These are phyloP conservation scores for Lasioglossum leucozonium DNA, from an alignment of 2,888 invertebrate species.

Conservation along the genomic window DNA sequence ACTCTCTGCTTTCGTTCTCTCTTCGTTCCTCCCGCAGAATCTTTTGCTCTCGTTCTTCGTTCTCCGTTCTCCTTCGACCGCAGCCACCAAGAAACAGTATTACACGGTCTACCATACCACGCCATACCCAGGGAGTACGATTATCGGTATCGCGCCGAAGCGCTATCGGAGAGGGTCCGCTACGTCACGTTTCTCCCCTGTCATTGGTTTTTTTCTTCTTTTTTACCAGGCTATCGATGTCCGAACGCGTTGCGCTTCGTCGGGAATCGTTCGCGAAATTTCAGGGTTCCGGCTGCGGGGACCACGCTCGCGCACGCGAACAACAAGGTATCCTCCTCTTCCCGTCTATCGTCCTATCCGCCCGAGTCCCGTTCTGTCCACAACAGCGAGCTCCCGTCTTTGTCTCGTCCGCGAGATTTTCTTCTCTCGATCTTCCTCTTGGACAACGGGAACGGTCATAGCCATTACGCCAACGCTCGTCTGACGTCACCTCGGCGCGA, in stretches of 20 bases:
- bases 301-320: no score
- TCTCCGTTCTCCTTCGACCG: neutral
- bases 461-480: conserved; percentile 77
- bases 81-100: neutral
- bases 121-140: conserved; percentile 38
- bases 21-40: neutral
- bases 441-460: conserved; percentile 71
- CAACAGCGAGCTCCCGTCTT: conserved; percentile 20
- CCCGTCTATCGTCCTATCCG: neutral
- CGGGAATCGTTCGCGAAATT: neutral
- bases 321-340: neutral
- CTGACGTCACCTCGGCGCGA: conserved; percentile 72
- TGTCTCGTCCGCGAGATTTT: conserved; percentile 36
- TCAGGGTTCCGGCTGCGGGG: neutral
- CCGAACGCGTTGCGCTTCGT: neutral
- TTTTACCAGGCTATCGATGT: neutral
- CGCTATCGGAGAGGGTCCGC: neutral
- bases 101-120: neutral
- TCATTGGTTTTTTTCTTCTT: neutral
- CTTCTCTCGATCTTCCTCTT: conserved; percentile 61
- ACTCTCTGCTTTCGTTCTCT: conserved; percentile 11
- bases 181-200: conserved; percentile 49
- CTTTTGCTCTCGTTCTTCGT: conserved; percentile 3
- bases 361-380: conserved; percentile 39
- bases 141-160: conserved; percentile 33